Conservation (phyloP, 23 tunicate genomes). For the Corella eumyota region DNA sequence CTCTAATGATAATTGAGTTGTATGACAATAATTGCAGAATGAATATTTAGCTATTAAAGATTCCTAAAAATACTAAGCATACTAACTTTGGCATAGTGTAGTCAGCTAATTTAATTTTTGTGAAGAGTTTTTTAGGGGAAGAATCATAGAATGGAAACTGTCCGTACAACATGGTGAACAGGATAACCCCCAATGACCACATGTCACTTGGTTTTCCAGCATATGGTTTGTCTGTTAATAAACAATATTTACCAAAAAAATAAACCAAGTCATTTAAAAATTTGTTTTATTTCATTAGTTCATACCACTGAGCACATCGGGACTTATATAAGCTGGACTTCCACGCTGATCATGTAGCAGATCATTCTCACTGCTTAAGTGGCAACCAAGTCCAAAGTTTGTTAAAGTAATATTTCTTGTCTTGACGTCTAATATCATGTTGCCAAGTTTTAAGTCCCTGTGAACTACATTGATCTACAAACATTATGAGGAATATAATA, state of each 20-base stretch:
- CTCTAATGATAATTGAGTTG: too few relatives aligned
- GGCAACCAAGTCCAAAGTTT: constrained; percentile 81
- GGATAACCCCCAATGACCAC: constrained; percentile 89
- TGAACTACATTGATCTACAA: constrained; percentile 40
- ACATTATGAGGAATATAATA: constrained; percentile 1
- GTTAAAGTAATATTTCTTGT: constrained; percentile 44
- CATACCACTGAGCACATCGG: constrained; percentile 84
- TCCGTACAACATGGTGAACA: constrained; percentile 74
- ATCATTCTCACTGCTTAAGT: constrained; percentile 44
- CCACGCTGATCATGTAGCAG: constrained; percentile 65
- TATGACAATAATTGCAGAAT: neutral
- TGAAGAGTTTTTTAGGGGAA: constrained; percentile 42
- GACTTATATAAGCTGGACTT: constrained; percentile 89
- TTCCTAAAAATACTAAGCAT: neutral
- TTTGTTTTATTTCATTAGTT: too few relatives aligned
- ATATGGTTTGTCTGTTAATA: constrained; percentile 54
- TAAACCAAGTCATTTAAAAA: too few relatives aligned
- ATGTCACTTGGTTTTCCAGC: constrained; percentile 88
- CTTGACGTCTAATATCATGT: constrained; percentile 39
- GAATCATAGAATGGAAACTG: constrained; percentile 82
- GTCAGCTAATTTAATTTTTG: constrained; percentile 49
- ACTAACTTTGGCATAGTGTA: constrained; percentile 52
- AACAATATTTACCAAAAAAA: neutral
- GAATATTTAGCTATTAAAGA: neutral
- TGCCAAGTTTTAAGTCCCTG: constrained; percentile 65